Evolutionary conservation across 2,113 vertebrate species (phyloP).

Genomic region (Rhinogobius similis): DNA sequence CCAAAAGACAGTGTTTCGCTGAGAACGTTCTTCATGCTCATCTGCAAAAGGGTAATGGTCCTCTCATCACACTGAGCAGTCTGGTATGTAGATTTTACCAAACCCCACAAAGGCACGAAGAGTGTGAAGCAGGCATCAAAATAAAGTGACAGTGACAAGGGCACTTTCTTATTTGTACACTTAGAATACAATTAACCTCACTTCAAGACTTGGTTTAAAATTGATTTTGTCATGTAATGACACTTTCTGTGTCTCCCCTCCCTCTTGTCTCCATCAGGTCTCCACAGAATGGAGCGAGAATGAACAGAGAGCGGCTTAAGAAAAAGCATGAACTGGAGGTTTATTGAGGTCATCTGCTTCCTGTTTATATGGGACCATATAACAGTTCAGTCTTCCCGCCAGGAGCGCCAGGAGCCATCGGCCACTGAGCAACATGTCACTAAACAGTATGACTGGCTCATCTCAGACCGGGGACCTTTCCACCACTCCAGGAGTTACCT

Average conservation of each 20-base stretch:
- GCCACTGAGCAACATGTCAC: conserved; percentile 97
- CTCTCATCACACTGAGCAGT: conserved; percentile 26
- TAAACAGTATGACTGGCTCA: conserved; percentile 99
- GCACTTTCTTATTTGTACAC: conserved; percentile 56
- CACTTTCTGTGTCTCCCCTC: conserved; percentile 42
- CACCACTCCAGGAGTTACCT: conserved; percentile 99
- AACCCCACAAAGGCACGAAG: conserved; percentile 26
- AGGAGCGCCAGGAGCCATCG: conserved; percentile 94
- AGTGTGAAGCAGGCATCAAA: conserved; percentile 46
- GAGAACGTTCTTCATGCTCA: conserved; percentile 45
- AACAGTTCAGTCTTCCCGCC: conserved; percentile 96
- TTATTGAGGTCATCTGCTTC: conserved; percentile 99
- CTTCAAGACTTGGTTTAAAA: conserved; percentile 56
- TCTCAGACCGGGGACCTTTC: conserved; percentile 99
- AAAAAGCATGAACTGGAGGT: conserved; percentile 99
- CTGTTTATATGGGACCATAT: conserved; percentile 99
- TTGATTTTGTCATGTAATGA: conserved; percentile 59
- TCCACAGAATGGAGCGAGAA: conserved; percentile 99
- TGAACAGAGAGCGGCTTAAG: conserved; percentile 99
- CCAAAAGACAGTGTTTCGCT: conserved; percentile 43
- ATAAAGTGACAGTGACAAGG: conserved; percentile 57
- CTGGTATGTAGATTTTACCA: conserved; percentile 34
- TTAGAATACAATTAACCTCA: conserved; percentile 61
- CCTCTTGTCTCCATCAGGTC: conserved; percentile 80
- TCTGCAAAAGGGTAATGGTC: conserved; percentile 60